These are phyloP conservation scores for Odontamblyopus rebecca DNA, from an alignment of 2,797 vertebrate species.

Conservation along the genomic window DNA sequence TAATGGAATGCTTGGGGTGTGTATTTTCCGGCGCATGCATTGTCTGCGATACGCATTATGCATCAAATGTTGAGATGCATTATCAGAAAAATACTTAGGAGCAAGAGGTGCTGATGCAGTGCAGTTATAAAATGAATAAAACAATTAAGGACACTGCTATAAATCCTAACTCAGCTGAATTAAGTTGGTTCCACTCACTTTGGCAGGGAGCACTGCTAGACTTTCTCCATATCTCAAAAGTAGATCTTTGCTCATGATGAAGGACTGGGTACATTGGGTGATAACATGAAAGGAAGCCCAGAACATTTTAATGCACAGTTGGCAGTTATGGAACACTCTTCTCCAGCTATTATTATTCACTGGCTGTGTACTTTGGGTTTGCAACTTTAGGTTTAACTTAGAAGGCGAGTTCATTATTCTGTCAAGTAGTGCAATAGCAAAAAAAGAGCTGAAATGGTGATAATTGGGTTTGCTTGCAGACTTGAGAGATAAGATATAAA, in stretches of 20 bases:
- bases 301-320: neutral
- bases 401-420: neutral
- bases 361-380: neutral
- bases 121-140: conserved; percentile 61
- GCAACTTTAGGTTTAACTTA: neutral
- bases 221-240: conserved; percentile 19
- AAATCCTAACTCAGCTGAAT: conserved; percentile 68
- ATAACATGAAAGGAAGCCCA: neutral
- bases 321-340: neutral
- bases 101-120: conserved; percentile 60
- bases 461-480: neutral
- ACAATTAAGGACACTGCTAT: conserved; percentile 63
- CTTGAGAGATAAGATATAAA: neutral
- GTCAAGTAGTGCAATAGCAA: neutral
- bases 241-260: conserved; percentile 12
- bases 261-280: neutral
- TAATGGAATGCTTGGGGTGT: conserved; percentile 63
- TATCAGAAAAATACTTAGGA: conserved; percentile 63
- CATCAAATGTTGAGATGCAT: conserved; percentile 62
- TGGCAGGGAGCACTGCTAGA: conserved; percentile 48
- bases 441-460: neutral
- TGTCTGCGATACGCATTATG: conserved; percentile 36
- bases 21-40: conserved; percentile 48
- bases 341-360: neutral
- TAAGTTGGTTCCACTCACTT: conserved; percentile 48